Percentiles rank a stretch among this genome's conserved stretches.
Evolutionary conservation across 2,113 vertebrate species (phyloP).

Genomic region (Perccottus glenii): DNA sequence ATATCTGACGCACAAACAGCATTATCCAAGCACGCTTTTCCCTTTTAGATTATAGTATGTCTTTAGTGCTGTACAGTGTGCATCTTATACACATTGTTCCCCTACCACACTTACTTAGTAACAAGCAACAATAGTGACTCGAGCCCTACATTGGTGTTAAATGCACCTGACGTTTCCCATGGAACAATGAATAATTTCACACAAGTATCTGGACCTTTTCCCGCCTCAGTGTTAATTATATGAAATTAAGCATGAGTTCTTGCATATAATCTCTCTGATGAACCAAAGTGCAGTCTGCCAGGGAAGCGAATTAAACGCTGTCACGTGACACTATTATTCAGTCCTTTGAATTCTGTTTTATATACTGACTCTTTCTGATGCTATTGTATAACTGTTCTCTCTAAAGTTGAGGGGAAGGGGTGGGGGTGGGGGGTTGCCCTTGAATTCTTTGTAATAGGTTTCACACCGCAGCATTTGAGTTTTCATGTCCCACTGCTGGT

Average conservation of each 20-base stretch:
- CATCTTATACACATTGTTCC: neutral
- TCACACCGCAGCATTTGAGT: neutral
- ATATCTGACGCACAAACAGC: too few relatives aligned
- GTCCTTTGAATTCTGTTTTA: constrained; percentile 53
- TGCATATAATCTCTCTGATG: constrained; percentile 76
- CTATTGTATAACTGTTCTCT: constrained; percentile 31
- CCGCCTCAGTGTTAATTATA: constrained; percentile 72
- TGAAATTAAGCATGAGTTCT: constrained; percentile 77
- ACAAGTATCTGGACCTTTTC: constrained; percentile 49
- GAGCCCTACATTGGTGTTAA: constrained; percentile 26
- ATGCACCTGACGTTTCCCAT: constrained; percentile 68
- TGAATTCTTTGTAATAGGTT: neutral
- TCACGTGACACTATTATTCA: constrained; percentile 62
- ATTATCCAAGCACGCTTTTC: too few relatives aligned
- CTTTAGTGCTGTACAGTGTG: too few relatives aligned
- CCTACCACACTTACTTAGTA: neutral
- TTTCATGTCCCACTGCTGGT: neutral
- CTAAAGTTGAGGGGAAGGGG: constrained; percentile 9
- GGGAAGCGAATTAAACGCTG: constrained; percentile 61
- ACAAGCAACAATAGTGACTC: constrained; percentile 22
- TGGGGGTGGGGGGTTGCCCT: neutral
- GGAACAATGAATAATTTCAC: constrained; percentile 63
- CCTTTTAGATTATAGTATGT: too few relatives aligned
- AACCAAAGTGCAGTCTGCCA: constrained; percentile 61
- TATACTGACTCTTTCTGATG: constrained; percentile 19